Percentiles rank a stretch among this genome's conserved stretches.
Conservation (phyloP, 2,797 vertebrate species). For the Denticeps clupeoides region DNA sequence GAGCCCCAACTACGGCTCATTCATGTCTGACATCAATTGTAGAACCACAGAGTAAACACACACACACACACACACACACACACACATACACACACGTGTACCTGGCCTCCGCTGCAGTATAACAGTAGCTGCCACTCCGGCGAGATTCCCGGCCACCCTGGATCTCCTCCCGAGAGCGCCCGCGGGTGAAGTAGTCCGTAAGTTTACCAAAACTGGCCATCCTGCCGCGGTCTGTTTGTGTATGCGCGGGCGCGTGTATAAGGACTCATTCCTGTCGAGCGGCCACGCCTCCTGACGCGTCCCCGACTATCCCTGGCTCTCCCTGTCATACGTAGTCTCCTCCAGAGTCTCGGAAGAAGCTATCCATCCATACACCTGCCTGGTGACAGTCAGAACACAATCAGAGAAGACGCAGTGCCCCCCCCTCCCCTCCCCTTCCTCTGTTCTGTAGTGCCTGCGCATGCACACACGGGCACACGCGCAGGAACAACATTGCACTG, state of each 20-base stretch:
- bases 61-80: slow-evolving; percentile 5
- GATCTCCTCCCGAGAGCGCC: slow-evolving; percentile 79
- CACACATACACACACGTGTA: slow-evolving; percentile 40
- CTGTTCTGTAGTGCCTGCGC: background rate
- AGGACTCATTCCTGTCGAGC: background rate
- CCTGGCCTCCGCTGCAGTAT: slow-evolving; percentile 80
- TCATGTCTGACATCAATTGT: no score
- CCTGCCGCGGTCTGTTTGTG: slow-evolving; percentile 14
- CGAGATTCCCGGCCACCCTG: slow-evolving; percentile 57
- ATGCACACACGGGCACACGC: background rate
- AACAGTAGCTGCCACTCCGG: slow-evolving; percentile 80
- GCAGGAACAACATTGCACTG: background rate
- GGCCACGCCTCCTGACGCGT: background rate
- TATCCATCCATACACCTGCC: background rate
- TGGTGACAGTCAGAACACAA: background rate
- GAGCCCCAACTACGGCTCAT: no score
- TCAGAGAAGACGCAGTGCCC: background rate
- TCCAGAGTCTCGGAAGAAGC: background rate
- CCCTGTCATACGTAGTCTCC: slow-evolving; percentile 1
- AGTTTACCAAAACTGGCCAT: slow-evolving; percentile 90
- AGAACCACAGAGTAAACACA: background rate
- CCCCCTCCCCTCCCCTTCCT: background rate
- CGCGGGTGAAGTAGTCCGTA: slow-evolving; percentile 83
- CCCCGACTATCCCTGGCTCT: slow-evolving; percentile 2
- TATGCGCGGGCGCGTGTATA: background rate